phyloP scores from a whole-genome alignment of 2,113 vertebrate genomes.

The Hydrolagus affinis region DNA sequence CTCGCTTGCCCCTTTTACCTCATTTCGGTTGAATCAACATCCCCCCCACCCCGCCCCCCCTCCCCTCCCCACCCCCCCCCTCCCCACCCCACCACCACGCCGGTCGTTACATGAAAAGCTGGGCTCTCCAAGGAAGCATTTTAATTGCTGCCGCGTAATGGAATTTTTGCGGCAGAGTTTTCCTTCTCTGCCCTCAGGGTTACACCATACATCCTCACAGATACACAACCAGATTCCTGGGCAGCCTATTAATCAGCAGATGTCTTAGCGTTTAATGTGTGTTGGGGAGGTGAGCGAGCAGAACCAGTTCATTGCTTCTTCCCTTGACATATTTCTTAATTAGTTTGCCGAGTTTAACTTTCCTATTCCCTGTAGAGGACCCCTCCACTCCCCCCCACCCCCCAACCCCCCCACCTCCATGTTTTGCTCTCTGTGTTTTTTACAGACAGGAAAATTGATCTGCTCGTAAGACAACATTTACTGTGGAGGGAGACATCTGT shows the following conservation, averaged over 20 bases:
- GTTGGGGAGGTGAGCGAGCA: neutral
- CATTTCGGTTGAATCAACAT: too few species aligned
- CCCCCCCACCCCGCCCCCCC: too few species aligned
- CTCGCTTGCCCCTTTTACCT: too few species aligned
- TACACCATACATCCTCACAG: neutral
- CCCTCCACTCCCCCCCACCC: neutral
- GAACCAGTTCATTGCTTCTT: neutral
- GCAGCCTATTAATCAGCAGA: neutral
- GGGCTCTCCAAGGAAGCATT: neutral
- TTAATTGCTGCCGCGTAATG: neutral
- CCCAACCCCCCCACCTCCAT: neutral
- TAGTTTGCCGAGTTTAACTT: neutral
- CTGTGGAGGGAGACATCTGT: neutral
- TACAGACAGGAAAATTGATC: too few species aligned
- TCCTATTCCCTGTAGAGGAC: neutral
- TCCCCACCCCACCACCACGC: too few species aligned
- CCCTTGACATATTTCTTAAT: conserved; percentile 24
- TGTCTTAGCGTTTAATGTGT: neutral
- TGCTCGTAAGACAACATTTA: neutral
- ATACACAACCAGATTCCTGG: neutral
- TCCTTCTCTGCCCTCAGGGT: neutral
- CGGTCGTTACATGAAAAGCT: neutral
- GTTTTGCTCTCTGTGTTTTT: too few species aligned
- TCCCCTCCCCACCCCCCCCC: too few species aligned
- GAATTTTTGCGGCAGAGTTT: neutral